Evolutionary conservation across 2,888 invertebrate genomes (phyloP), one percentile per base, ranked within the genome.

Genomic region (Harmothoe impar): DNA sequence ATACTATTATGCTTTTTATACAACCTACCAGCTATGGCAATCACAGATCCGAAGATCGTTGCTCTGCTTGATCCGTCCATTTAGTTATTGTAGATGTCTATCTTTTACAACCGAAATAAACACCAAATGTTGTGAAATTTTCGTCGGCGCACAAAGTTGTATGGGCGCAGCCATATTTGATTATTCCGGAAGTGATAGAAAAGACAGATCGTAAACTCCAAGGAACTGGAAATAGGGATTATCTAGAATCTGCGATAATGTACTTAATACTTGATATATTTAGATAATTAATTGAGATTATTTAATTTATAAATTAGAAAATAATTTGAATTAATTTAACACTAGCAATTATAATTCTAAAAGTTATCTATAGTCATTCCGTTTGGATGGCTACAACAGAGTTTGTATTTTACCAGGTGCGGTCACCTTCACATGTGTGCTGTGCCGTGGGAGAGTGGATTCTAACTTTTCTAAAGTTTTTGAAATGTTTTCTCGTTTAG

Each of bases 91-190:
- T 1, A 29, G 86, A 86, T 10, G 54, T 29, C 51, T 54, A 23
- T 15, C 25, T 3, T 10, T 54, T 29, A 25, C 0, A 25, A 15
- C 29, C 20, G 56, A 23, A 54, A 86, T 54, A 20, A 54, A 33
- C 25, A 31, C 54, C 17, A 29, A 31, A 86, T 54, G 29, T 86
- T 54, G 86, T 86, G 86, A 52, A 86, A 86, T 54, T 0, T 54
- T 54, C 23, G 23, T 54, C 86, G 23, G 12, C n/a, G 86, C 54
- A 29, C 29, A 25, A n/a, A 25, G 52, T 20, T n/a, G 86, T 52
- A 86, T 86, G 86, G 86, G 54, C 86, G 86, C 25, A 15, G 86
- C 86, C 86, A 86, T 86, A 15, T 86, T 81, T 52, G 54, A 54
- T 52, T 86, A 20, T 54, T 25, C 56, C 29, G 86, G 86, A 86